Evolutionary conservation across 2,888 invertebrate genomes (phyloP).

Genomic region (Pelosia muscerda): DNA sequence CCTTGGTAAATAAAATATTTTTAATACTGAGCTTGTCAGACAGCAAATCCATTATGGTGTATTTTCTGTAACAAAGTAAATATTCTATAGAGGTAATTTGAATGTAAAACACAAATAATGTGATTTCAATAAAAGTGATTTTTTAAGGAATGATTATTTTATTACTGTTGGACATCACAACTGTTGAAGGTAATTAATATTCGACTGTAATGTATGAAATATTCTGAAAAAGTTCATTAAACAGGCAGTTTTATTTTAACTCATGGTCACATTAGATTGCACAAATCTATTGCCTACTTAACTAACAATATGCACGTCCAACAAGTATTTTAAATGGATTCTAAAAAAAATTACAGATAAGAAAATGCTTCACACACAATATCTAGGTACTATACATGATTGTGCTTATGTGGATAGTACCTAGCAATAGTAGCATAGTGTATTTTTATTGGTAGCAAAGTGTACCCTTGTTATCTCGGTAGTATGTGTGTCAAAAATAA

Average conservation of each 20-base stretch:
- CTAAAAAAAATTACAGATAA: too few relatives aligned
- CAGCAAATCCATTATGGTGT: conserved; percentile 47
- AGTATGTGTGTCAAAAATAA: not conserved
- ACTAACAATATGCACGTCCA: not conserved
- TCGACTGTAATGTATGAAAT: not conserved
- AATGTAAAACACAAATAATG: not conserved
- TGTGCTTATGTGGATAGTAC: not conserved
- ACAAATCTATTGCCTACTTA: not conserved
- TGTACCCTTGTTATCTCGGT: too few relatives aligned
- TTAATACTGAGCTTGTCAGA: conserved; percentile 74
- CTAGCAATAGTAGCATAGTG: not conserved
- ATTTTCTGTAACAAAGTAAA: conserved; percentile 35
- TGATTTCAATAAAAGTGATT: too few relatives aligned
- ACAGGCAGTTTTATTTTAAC: not conserved
- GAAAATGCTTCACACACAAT: conserved; percentile 2
- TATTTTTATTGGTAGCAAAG: not conserved
- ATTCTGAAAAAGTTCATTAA: not conserved
- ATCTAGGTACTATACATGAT: too few relatives aligned
- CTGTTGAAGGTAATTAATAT: too few relatives aligned
- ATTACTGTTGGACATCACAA: too few relatives aligned
- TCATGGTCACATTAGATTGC: not conserved
- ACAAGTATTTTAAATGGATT: not conserved
- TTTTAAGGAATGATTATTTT: too few relatives aligned
- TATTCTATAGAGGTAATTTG: not conserved
- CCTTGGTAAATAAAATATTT: conserved; percentile 76